phyloP scores from a whole-genome alignment of 2,888 invertebrate species.

The Drosophila austrosaltans region DNA sequence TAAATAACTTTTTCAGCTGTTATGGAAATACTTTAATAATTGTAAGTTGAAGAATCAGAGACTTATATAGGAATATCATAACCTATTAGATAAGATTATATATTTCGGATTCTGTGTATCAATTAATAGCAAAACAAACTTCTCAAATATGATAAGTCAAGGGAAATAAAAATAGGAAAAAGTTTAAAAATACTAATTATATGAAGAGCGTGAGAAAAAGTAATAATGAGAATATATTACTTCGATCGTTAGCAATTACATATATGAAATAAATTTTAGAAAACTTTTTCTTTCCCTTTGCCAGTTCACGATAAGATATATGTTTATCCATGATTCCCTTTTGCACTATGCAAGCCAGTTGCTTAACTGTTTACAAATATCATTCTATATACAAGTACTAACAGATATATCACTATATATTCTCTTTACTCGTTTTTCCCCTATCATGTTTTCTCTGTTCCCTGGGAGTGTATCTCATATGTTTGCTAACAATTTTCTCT shows the following conservation, averaged over 20 bases:
- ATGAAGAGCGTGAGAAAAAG: background rate
- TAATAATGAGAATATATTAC: background rate
- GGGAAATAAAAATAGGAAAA: background rate
- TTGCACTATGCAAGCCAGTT: background rate
- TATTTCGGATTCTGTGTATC: too few relatives aligned
- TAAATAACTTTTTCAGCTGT: too few relatives aligned
- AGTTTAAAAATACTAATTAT: background rate
- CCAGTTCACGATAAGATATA: background rate
- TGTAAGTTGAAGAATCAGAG: too few relatives aligned
- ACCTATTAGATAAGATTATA: too few relatives aligned
- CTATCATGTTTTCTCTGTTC: conserved; percentile 11
- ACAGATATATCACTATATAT: background rate
- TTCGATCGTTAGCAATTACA: background rate
- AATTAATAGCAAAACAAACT: too few relatives aligned
- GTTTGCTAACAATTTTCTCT: conserved; percentile 59
- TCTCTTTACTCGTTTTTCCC: background rate
- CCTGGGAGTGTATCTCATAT: conserved; percentile 49
- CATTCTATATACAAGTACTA: background rate
- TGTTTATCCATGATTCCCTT: background rate
- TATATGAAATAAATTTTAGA: background rate
- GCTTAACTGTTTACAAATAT: background rate
- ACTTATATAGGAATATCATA: too few relatives aligned
- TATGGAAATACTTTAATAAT: too few relatives aligned
- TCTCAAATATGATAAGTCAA: too few relatives aligned
- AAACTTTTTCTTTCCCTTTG: background rate